phyloP scores from a whole-genome alignment of 2,888 invertebrate genomes.

The Leptinotarsa haldemani region DNA sequence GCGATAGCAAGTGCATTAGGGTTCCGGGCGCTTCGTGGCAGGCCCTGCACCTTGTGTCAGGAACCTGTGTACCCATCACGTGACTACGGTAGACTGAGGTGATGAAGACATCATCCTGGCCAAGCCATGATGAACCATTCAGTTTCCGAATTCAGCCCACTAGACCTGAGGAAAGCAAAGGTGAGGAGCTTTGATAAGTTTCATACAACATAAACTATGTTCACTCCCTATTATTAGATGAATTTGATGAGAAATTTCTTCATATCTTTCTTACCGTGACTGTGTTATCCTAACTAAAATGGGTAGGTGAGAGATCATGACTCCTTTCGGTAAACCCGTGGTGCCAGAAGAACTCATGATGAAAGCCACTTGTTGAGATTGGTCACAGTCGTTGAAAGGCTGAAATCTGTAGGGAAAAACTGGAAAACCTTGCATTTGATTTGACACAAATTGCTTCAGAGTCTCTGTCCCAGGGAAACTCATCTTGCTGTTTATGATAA shows the following conservation, averaged over 20 bases:
- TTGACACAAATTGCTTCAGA: not conserved
- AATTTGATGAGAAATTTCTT: slow-evolving; percentile 9
- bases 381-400: slow-evolving; percentile 42
- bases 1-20: too few relatives aligned
- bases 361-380: slow-evolving; percentile 54
- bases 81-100: too few relatives aligned
- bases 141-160: too few relatives aligned
- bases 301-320: slow-evolving; percentile 73
- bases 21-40: too few relatives aligned
- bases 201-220: too few relatives aligned
- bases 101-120: too few relatives aligned
- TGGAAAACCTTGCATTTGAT: not conserved
- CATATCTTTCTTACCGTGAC: slow-evolving; percentile 43
- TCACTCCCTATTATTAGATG: too few relatives aligned
- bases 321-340: slow-evolving; percentile 76
- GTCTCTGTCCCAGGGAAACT: slow-evolving; percentile 6
- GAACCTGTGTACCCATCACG: too few relatives aligned
- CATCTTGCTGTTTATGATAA: not conserved
- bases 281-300: slow-evolving; percentile 41
- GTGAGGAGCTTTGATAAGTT: too few relatives aligned
- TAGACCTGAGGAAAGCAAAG: too few relatives aligned
- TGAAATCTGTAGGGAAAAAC: slow-evolving; percentile 30
- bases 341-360: slow-evolving; percentile 77
- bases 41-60: too few relatives aligned
- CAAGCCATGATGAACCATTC: too few relatives aligned